Percentiles rank a stretch among this genome's conserved stretches.
Evolutionary conservation across 2,888 invertebrate species (phyloP).

Genomic region (Gortyna flavago): DNA sequence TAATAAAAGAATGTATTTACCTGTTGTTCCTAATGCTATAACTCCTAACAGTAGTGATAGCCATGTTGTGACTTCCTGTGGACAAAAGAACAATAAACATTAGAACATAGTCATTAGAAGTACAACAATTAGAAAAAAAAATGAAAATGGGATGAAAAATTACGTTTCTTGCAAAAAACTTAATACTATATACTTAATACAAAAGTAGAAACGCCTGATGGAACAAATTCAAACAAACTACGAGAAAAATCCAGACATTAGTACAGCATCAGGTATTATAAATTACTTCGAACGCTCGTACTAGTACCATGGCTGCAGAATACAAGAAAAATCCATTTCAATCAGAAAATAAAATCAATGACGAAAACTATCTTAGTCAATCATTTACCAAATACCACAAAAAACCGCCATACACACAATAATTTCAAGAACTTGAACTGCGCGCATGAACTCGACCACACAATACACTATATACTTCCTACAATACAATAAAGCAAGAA

Average conservation of each 20-base stretch:
- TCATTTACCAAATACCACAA: slow-evolving; percentile 25
- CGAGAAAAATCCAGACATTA: no score
- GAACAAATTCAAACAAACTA: no score
- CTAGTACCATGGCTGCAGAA: not conserved
- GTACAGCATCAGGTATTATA: no score
- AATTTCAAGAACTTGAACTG: slow-evolving; percentile 54
- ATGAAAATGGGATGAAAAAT: no score
- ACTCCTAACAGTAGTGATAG: slow-evolving; percentile 79
- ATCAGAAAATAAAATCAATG: slow-evolving; percentile 19
- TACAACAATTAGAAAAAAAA: no score
- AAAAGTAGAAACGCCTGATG: no score
- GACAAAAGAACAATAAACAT: slow-evolving; percentile 70
- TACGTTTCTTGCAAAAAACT: no score
- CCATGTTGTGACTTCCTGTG: slow-evolving; percentile 83
- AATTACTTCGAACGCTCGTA: no score
- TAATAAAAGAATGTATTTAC: slow-evolving; percentile 70
- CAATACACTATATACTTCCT: slow-evolving; percentile 67
- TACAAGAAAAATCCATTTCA: not conserved
- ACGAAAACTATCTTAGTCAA: slow-evolving; percentile 19
- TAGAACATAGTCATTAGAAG: not conserved
- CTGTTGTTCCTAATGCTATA: slow-evolving; percentile 82
- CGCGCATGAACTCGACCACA: slow-evolving; percentile 42
- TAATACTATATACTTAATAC: no score
- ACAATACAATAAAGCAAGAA: slow-evolving; percentile 66
- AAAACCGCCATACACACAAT: slow-evolving; percentile 21